Base-by-base conservation (phyloP, 2,797 vertebrate species). In the Eptatretus atami region DNA sequence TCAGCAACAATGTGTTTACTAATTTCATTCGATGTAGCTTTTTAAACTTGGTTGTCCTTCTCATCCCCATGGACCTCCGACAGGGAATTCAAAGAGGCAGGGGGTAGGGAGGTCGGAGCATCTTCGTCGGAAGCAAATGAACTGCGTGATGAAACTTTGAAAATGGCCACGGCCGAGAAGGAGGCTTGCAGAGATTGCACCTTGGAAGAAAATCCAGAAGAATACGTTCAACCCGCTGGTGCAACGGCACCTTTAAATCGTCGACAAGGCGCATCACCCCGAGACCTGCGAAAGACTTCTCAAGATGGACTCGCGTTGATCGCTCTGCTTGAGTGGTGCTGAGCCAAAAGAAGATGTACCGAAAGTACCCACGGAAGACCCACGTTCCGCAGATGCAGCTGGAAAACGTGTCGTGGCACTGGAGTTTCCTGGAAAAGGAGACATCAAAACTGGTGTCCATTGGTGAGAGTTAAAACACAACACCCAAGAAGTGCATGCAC, bases 141-240 rank as follows among this genome's bases (percentile, higher is more conserved):
- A 60, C 11, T 9, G 55, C 15, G 66, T 25, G 55, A 25, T 63
- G 64, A 65, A 6, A 70, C 71, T 66, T 64, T 69, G 53, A 70
- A 69, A 64, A 90, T 88, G 86, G 83, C 86, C 66, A 82, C 74
- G 66, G 88, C 86, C 14, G 87, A 90, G 75, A 88, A 84, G 71
- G 88, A 90, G 74, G n/a, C 75, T 92, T 75, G 84, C 83, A 6
- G 82, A 83, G 68, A 84, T 90, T 73, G 87, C 84, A 12, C 83
- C 87, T 1, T 86, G 85, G 86, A 93, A 90, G 77, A 81, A 80
- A 69, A 88, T 92, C 71, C 86, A 92, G 75, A 83, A 93, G 75
- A 95, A 95, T 77, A 92, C 87, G 14, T 95, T 93, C 69, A 92
- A n/a, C 86, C 9, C 83, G 86, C 64, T 95, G 87, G 86, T 85